Evolutionary conservation across 2,113 vertebrate genomes (phyloP).

Genomic region (Pimephales promelas): DNA sequence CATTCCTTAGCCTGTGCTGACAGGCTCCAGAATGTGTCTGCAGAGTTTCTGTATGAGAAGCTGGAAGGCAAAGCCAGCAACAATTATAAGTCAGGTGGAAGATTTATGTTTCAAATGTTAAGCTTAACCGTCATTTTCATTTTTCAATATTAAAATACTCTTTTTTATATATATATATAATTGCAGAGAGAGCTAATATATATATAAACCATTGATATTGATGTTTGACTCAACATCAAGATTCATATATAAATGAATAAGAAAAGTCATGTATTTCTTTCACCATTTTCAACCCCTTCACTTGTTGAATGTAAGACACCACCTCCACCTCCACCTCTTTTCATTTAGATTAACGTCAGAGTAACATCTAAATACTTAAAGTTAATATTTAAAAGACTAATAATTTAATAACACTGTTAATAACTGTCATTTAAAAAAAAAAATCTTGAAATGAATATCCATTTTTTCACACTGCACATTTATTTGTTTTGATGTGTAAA

Average conservation of each 20-base stretch:
- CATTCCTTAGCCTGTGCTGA: slow-evolving; percentile 66
- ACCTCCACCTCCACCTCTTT: too few relatives aligned
- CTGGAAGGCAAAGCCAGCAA: slow-evolving; percentile 5
- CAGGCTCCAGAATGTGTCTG: slow-evolving; percentile 59
- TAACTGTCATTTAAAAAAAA: too few relatives aligned
- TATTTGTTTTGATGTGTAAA: too few relatives aligned
- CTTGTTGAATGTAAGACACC: background rate
- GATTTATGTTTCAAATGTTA: background rate
- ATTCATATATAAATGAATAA: background rate
- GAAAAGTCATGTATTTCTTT: background rate
- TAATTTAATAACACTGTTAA: too few relatives aligned
- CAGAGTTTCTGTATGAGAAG: background rate
- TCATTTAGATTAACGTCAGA: too few relatives aligned
- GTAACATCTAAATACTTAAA: too few relatives aligned
- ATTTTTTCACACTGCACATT: too few relatives aligned
- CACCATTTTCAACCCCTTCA: background rate
- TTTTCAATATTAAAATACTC: background rate
- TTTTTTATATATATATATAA: too few relatives aligned
- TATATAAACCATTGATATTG: background rate
- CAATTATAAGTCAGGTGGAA: background rate
- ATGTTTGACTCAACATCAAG: background rate
- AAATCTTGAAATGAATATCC: too few relatives aligned
- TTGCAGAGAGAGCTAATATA: background rate
- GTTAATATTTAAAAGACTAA: too few relatives aligned
- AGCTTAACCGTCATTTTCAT: background rate